phyloP scores from a whole-genome alignment of 1,140 invertebrate genomes.

The Drosophila seguyi region DNA sequence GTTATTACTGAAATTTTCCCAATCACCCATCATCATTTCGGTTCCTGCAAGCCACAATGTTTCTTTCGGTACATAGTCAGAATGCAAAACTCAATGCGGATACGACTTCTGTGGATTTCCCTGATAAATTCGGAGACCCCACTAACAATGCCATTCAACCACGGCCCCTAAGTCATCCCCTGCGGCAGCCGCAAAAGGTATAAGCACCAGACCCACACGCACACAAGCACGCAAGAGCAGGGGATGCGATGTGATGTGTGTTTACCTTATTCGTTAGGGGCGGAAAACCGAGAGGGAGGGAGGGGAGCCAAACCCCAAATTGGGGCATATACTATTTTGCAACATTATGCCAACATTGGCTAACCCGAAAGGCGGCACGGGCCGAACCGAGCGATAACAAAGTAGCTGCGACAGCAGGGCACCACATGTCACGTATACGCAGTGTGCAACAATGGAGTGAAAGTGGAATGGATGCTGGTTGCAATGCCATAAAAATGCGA shows the following conservation, averaged over 20 bases:
- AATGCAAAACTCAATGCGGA: conserved; percentile 30
- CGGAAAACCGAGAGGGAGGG: conserved; percentile 1
- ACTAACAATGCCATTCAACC: conserved; percentile 48
- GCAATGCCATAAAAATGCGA: conserved; percentile 56
- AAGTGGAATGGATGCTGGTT: conserved; percentile 53
- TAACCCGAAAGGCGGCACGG: conserved; percentile 57
- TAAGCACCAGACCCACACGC: conserved; percentile 41
- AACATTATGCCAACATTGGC: conserved; percentile 66
- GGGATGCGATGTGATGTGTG: conserved; percentile 62
- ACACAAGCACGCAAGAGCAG: conserved; percentile 6
- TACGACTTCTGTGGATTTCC: conserved; percentile 27
- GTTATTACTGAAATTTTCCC: not conserved
- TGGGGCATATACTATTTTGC: conserved; percentile 62
- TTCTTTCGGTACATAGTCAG: conserved; percentile 10
- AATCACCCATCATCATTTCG: not conserved
- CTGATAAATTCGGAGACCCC: conserved; percentile 30
- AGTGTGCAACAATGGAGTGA: conserved; percentile 73
- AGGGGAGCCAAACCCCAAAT: conserved; percentile 55
- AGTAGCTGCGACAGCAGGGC: conserved; percentile 62
- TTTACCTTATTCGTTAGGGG: conserved; percentile 63
- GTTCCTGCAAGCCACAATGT: not conserved
- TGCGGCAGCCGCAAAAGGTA: conserved; percentile 71
- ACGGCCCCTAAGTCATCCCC: conserved; percentile 28
- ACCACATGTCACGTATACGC: conserved; percentile 75
- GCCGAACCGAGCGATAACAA: conserved; percentile 53